phyloP scores from a whole-genome alignment of 2,888 invertebrate genomes.

The Spilarctia lutea region DNA sequence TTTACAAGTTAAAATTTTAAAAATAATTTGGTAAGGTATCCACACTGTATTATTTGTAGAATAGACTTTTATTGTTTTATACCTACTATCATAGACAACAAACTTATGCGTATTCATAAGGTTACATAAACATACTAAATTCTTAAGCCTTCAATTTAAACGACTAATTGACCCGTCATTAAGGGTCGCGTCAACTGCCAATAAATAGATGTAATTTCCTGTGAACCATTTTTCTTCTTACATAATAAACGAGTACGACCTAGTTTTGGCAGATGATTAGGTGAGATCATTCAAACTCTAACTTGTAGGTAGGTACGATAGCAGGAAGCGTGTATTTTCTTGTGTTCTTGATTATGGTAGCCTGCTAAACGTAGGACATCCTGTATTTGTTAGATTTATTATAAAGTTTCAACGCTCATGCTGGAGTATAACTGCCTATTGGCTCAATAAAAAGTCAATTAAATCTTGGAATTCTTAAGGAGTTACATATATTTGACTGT shows the following conservation, averaged over 20 bases:
- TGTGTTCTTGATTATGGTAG: conserved; percentile 53
- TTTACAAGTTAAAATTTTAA: conserved; percentile 5
- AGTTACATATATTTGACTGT: no score
- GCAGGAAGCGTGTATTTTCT: conserved; percentile 74
- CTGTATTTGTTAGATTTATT: conserved; percentile 50
- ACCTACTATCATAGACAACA: background rate
- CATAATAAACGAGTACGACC: conserved; percentile 53
- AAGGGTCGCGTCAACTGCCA: conserved; percentile 14
- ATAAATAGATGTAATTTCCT: conserved; percentile 22
- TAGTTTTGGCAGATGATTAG: conserved; percentile 63
- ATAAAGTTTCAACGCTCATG: no score
- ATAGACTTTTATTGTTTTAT: background rate
- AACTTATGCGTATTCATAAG: background rate
- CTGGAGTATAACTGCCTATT: no score
- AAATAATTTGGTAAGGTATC: background rate
- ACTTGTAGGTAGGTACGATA: conserved; percentile 53
- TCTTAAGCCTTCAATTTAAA: background rate
- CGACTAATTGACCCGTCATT: conserved; percentile 25
- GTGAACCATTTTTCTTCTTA: conserved; percentile 28
- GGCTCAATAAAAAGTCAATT: no score
- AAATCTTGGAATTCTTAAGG: no score
- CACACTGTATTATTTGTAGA: background rate
- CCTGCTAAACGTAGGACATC: conserved; percentile 64
- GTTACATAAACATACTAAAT: background rate
- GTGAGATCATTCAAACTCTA: conserved; percentile 70